Conservation (phyloP, 2,797 vertebrate genomes). For the Acrossocheilus wenchowensis region DNA sequence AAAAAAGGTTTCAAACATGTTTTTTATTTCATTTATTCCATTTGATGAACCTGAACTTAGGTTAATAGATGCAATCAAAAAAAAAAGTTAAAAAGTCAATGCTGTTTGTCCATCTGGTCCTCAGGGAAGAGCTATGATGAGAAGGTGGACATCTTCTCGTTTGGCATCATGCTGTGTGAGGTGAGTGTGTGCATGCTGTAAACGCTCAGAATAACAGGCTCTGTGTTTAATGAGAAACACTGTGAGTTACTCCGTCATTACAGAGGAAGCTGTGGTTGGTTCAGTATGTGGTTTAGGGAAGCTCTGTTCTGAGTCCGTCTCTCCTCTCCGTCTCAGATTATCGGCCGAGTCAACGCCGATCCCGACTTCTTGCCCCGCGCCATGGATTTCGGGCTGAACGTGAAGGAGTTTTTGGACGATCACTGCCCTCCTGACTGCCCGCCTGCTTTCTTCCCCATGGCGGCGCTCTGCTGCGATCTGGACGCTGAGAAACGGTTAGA, state of each 20-base stretch:
- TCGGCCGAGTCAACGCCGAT: slow-evolving; percentile 94
- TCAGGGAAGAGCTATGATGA: slow-evolving; percentile 96
- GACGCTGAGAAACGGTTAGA: slow-evolving; percentile 94
- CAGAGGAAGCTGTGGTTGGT: slow-evolving; percentile 43
- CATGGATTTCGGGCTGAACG: slow-evolving; percentile 92
- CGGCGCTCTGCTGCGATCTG: slow-evolving; percentile 92
- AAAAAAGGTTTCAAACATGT: background rate
- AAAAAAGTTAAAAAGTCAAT: background rate
- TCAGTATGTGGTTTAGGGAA: background rate
- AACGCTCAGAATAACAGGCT: slow-evolving; percentile 46
- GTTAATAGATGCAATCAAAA: background rate
- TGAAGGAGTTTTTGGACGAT: slow-evolving; percentile 92
- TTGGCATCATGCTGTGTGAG: slow-evolving; percentile 97
- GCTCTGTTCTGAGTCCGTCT: slow-evolving; percentile 8
- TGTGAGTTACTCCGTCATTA: slow-evolving; percentile 39
- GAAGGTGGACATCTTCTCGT: slow-evolving; percentile 97
- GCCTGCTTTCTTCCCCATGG: slow-evolving; percentile 90
- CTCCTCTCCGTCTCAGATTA: slow-evolving; percentile 80
- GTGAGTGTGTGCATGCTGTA: slow-evolving; percentile 78
- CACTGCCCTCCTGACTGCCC: slow-evolving; percentile 89
- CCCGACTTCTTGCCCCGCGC: slow-evolving; percentile 95
- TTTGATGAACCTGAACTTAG: background rate
- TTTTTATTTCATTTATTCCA: background rate
- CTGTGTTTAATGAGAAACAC: slow-evolving; percentile 44
- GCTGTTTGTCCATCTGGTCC: slow-evolving; percentile 16